phyloP scores from a whole-genome alignment of 37 sponge, comb jelly and placozoan species.

The Ianthella basta region DNA sequence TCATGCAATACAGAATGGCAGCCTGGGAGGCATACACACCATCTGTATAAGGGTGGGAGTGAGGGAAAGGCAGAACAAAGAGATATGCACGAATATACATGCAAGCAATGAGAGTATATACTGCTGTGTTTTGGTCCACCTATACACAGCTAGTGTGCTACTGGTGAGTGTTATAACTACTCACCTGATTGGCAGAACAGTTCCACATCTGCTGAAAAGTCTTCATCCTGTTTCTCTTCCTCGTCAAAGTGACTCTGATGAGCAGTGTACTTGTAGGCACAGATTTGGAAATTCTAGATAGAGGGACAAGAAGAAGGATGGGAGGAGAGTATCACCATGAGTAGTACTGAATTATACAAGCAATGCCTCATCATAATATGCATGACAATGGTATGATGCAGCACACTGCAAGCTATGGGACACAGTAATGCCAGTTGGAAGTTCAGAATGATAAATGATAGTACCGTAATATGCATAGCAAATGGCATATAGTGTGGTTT shows the following conservation, averaged over 20 bases:
- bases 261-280: slow-evolving; percentile 18
- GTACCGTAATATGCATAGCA: no score
- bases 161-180: not conserved
- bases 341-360: no score
- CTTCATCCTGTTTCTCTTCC: not conserved
- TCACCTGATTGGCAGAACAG: slow-evolving; percentile 38
- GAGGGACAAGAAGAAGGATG: not conserved
- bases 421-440: no score
- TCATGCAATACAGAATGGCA: slow-evolving; percentile 46
- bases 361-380: no score
- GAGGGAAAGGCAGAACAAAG: not conserved
- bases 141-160: no score
- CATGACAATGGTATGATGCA: no score
- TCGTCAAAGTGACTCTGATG: slow-evolving; percentile 32
- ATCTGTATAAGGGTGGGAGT: not conserved
- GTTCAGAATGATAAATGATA: no score
- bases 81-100: no score
- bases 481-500: no score
- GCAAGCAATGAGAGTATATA: no score
- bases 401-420: no score
- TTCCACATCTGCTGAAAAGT: slow-evolving; percentile 21
- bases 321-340: no score
- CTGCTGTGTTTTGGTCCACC: not conserved
- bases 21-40: slow-evolving; percentile 3
- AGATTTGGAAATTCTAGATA: not conserved